Conservation (phyloP, 2,888 invertebrate species). For the Caradrina clavipalpis region DNA sequence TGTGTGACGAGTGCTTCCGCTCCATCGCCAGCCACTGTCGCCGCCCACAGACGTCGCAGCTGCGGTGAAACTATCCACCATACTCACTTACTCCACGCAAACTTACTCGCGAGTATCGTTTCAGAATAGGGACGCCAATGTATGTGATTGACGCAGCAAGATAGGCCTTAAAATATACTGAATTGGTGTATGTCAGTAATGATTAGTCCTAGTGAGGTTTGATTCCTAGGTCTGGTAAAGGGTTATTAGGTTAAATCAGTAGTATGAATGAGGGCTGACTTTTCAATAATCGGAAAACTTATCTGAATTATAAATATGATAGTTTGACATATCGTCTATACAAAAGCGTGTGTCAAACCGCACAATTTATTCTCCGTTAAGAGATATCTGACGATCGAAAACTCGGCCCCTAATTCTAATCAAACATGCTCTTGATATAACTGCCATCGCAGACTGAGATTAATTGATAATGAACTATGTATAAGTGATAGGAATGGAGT, state of each 20-base stretch:
- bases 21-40: slow-evolving; percentile 73
- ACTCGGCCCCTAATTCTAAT: too few species aligned
- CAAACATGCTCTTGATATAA: too few species aligned
- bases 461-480: too few species aligned
- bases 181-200: background rate
- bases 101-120: slow-evolving; percentile 4
- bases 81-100: background rate
- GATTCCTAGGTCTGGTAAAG: background rate
- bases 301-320: too few species aligned
- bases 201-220: background rate
- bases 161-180: background rate
- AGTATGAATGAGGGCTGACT: too few species aligned
- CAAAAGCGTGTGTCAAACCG: too few species aligned
- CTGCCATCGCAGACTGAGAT: too few species aligned
- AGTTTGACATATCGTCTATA: too few species aligned
- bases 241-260: background rate
- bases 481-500: too few species aligned
- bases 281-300: too few species aligned
- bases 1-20: slow-evolving; percentile 96
- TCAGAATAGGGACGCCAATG: background rate
- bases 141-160: background rate
- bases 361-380: too few species aligned
- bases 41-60: slow-evolving; percentile 62
- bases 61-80: slow-evolving; percentile 71
- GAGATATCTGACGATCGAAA: too few species aligned